Evolutionary conservation across 2,888 invertebrate species (phyloP).

Genomic region (Drosophila prostipennis): DNA sequence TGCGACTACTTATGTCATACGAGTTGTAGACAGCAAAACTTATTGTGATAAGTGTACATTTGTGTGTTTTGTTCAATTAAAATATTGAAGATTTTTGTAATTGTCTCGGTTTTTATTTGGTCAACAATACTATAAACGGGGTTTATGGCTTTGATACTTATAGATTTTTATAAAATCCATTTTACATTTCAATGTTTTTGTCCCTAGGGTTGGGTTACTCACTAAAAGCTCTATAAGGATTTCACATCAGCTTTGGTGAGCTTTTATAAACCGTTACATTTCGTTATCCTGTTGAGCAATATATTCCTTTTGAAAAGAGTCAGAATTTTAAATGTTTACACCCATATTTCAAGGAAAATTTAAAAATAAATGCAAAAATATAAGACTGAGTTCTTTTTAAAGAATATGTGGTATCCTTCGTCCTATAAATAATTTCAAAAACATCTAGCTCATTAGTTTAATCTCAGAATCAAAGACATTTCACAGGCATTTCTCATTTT

Average conservation of each 20-base stretch:
- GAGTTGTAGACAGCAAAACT: conserved; percentile 50
- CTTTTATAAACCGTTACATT: background rate
- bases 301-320: background rate
- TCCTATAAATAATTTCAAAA: too few species aligned
- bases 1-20: conserved; percentile 44
- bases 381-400: too few species aligned
- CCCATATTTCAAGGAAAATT: too few species aligned
- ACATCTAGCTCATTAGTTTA: conserved; percentile 17
- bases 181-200: too few species aligned
- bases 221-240: conserved; percentile 15
- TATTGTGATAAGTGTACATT: conserved; percentile 72
- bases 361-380: too few species aligned
- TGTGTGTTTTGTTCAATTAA: conserved; percentile 69
- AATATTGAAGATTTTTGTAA: conserved; percentile 46
- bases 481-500: background rate
- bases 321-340: too few species aligned
- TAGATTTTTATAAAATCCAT: too few species aligned
- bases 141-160: too few species aligned
- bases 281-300: background rate
- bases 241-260: background rate
- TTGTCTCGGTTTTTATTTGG: background rate
- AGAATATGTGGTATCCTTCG: too few species aligned
- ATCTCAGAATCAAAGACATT: background rate
- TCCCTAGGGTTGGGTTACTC: conserved; percentile 2
- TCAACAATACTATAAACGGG: too few species aligned